Evolutionary conservation across 2,797 vertebrate genomes (phyloP), one percentile per base, ranked within the genome.

Genomic region (Agapornis canus): DNA sequence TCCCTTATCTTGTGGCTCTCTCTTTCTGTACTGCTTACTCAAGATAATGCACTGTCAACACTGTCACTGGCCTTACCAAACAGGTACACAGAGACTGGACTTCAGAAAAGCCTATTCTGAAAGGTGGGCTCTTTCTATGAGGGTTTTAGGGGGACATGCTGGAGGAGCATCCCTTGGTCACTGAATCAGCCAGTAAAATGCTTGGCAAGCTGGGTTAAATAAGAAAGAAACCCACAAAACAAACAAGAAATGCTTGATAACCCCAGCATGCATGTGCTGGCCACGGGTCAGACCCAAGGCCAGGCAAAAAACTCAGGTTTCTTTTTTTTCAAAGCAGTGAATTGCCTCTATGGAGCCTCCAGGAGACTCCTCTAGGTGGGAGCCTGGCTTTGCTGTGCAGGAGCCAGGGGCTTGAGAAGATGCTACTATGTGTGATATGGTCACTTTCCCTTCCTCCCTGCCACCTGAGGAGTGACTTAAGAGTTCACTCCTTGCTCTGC

Each of bases 371-470:
- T 56, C 32, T 37, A 37, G 17, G 20, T 0, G 0, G 39, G 25
- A 76, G 7, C 20, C 22, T 45, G 11, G 16, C 35, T 35, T 35
- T 27, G 23, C 16, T 69, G 39, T 52, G 61, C 7, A 45, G 23
- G 16, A 18, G 65, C 12, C 13, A 11, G 21, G 35, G 12, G 4
- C 35, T 48, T 64, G 59, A 39, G 35, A 81, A 69, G 73, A 60
- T 71, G 61, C 31, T 70, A 77, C 40, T 8, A 2, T 0, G 0
- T 12, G 21, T 1, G 1, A 43, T 31, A 37, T 0, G 5, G 31
- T 22, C 64, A 48, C 19, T 56, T 32, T 13, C 65, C 22, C n/a
- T 42, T 43, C 40, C 29, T 84, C n/a, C 49, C 45, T 32, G 25
- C 17, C 29, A n/a, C 16, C n/a, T 40, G n/a, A 60, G 13, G 18